Percentiles rank a stretch among this genome's conserved stretches.
phyloP scores from a whole-genome alignment of 2,888 invertebrate genomes.

The Gisinianus flammeolus region DNA sequence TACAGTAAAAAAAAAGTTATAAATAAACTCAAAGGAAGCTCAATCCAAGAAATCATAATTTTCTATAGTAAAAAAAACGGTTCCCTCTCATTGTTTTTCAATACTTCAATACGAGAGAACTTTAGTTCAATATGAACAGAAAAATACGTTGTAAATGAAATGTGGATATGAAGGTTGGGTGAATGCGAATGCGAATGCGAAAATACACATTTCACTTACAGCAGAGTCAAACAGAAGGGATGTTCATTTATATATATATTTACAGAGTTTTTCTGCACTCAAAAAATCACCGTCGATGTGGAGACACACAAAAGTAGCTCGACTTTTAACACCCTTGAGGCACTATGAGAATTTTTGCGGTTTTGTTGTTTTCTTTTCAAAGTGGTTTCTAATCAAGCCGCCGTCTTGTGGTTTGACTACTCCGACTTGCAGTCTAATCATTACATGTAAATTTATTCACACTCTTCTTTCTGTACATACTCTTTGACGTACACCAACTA shows the following conservation, averaged over 20 bases:
- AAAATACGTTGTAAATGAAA: background rate
- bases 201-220: background rate
- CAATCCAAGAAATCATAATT: too few relatives aligned
- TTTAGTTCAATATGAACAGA: background rate
- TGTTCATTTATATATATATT: constrained; percentile 15
- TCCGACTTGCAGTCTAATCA: too few relatives aligned
- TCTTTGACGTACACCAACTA: too few relatives aligned
- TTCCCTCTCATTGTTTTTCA: too few relatives aligned
- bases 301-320: constrained; percentile 23
- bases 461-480: too few relatives aligned
- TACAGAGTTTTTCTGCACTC: background rate
- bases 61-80: too few relatives aligned
- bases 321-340: constrained; percentile 29
- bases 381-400: constrained; percentile 39
- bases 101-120: too few relatives aligned
- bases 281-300: background rate
- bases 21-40: too few relatives aligned
- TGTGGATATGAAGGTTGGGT: too few relatives aligned
- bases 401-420: constrained; percentile 34
- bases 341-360: constrained; percentile 34
- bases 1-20: too few relatives aligned
- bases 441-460: too few relatives aligned
- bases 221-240: background rate
- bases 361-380: constrained; percentile 39
- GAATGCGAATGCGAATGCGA: background rate